A percentile compares a stretch with the other conserved stretches of the same genome.
Evolutionary conservation across 2,888 invertebrate species (phyloP).

Genomic region (Maniola hyperantus): DNA sequence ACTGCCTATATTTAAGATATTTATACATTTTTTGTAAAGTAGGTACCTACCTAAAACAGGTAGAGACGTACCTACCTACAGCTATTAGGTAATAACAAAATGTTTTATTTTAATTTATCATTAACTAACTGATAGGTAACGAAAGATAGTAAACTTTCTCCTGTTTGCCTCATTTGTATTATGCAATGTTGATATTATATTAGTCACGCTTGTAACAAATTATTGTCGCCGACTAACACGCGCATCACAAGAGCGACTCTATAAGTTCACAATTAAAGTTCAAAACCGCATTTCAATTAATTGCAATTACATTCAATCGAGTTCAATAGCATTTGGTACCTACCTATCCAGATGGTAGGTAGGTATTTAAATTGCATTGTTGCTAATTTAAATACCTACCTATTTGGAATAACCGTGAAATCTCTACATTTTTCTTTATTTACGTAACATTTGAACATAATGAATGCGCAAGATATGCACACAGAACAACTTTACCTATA

Average conservation of each 20-base stretch:
- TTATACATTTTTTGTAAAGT: no score
- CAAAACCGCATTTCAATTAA: constrained; percentile 6
- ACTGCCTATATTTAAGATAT: no score
- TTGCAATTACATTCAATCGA: constrained; percentile 27
- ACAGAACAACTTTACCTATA: not conserved
- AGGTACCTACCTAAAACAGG: no score
- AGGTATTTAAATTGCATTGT: constrained; percentile 9
- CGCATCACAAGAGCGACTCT: not conserved
- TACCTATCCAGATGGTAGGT: constrained; percentile 9
- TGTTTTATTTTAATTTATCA: no score
- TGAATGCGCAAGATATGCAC: no score
- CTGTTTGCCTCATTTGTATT: constrained; percentile 46
- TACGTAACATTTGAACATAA: not conserved
- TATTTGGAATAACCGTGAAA: not conserved
- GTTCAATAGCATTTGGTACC: constrained; percentile 33
- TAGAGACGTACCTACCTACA: no score
- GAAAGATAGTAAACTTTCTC: constrained; percentile 51
- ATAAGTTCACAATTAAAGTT: not conserved
- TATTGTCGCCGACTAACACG: constrained; percentile 10
- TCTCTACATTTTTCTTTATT: not conserved
- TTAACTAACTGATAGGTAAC: not conserved
- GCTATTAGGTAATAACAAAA: no score
- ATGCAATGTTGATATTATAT: constrained; percentile 46
- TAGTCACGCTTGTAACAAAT: constrained; percentile 37
- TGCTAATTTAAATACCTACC: not conserved